Conservation (phyloP, 2,113 vertebrate genomes). For the Pangasianodon gigas region DNA sequence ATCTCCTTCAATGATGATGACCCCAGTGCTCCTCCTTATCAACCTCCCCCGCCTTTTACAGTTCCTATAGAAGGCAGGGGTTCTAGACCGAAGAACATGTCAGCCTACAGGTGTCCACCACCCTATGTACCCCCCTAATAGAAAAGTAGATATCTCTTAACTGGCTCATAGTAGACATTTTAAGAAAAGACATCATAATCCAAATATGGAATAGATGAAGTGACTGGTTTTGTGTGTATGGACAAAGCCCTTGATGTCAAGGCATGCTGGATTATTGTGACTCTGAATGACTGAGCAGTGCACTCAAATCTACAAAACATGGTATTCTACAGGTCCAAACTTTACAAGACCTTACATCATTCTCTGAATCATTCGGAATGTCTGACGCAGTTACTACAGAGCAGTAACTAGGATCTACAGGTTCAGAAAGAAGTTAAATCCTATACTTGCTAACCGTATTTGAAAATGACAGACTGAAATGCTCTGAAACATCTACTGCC, state of each 20-base stretch:
- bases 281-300: constrained; percentile 28
- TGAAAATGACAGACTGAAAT: constrained; percentile 23
- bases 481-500: constrained; percentile 37
- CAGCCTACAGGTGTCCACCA: constrained; percentile 92
- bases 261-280: constrained; percentile 34
- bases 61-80: constrained; percentile 94
- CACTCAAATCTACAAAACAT: not conserved
- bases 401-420: constrained; percentile 2
- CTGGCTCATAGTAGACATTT: constrained; percentile 61
- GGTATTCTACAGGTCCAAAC: constrained; percentile 16
- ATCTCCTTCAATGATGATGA: constrained; percentile 90
- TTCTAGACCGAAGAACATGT: constrained; percentile 98
- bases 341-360: not conserved
- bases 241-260: constrained; percentile 23
- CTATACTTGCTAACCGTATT: constrained; percentile 1
- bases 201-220: constrained; percentile 62
- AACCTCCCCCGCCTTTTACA: constrained; percentile 93
- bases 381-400: constrained; percentile 3
- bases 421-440: not conserved
- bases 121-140: constrained; percentile 95
- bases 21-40: constrained; percentile 91
- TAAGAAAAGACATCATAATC: constrained; percentile 46
- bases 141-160: constrained; percentile 52
- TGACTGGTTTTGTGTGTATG: constrained; percentile 2
- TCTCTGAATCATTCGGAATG: constrained; percentile 3